Evolutionary conservation across 2,888 invertebrate genomes (phyloP).

Genomic region (Iphiclides podalirius): DNA sequence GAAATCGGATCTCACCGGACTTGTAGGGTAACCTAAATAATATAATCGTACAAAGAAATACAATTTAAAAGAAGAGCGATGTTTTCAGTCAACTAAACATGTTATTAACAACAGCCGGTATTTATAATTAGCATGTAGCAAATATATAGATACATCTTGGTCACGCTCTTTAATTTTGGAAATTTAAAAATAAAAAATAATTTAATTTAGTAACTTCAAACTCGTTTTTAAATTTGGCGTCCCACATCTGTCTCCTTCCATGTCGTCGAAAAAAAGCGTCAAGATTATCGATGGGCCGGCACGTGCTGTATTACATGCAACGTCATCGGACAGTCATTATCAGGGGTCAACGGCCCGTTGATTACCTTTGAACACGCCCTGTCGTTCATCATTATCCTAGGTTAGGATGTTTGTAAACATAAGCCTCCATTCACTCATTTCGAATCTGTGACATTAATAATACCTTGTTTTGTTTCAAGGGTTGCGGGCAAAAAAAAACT

Average conservation of each 20-base stretch:
- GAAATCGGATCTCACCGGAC: conserved; percentile 52
- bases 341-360: conserved; percentile 72
- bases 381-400: conserved; percentile 79
- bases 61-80: too few species aligned
- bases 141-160: too few species aligned
- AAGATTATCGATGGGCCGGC: conserved; percentile 46
- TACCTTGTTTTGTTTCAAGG: conserved; percentile 5
- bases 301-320: conserved; percentile 65
- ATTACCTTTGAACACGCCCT: conserved; percentile 74
- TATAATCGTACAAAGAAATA: conserved; percentile 28
- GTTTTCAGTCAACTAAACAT: too few species aligned
- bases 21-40: conserved; percentile 35
- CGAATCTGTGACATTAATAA: conserved; percentile 30
- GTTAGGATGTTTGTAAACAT: conserved; percentile 80
- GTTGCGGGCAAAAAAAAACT: too few species aligned
- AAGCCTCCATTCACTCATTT: conserved; percentile 58
- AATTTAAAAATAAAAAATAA: too few species aligned
- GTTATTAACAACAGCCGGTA: background rate
- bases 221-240: too few species aligned
- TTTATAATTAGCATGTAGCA: too few species aligned
- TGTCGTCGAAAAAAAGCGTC: conserved; percentile 37
- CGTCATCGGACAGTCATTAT: conserved; percentile 79
- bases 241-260: conserved; percentile 50
- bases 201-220: too few species aligned
- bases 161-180: too few species aligned